Evolutionary conservation across 2,797 vertebrate genomes (phyloP).

Genomic region (Erpetoichthys calabaricus): DNA sequence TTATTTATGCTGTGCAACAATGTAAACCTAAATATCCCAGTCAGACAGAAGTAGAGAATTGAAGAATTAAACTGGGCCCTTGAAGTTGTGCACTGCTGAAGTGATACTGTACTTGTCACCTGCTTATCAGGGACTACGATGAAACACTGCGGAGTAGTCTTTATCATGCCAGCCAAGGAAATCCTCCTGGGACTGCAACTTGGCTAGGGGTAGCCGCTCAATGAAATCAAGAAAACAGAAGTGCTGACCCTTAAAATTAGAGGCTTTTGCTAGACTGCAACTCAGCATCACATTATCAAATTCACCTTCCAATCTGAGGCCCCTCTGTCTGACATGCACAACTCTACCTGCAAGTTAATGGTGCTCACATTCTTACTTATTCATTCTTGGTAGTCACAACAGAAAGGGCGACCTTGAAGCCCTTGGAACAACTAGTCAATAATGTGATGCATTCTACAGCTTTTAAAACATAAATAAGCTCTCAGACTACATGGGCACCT

Average conservation of each 20-base stretch:
- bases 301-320: conserved; percentile 31
- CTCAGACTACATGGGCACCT: too few species aligned
- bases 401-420: too few species aligned
- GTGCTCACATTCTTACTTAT: conserved; percentile 24
- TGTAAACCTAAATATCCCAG: too few species aligned
- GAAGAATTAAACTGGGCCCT: too few species aligned
- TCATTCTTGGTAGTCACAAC: background rate
- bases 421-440: too few species aligned
- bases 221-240: conserved; percentile 32
- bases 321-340: conserved; percentile 23
- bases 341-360: conserved; percentile 24
- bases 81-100: conserved; percentile 17
- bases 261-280: conserved; percentile 27
- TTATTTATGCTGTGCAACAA: too few species aligned
- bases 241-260: conserved; percentile 32
- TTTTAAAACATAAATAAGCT: too few species aligned
- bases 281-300: conserved; percentile 40
- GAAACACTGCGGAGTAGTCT: conserved; percentile 24
- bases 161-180: conserved; percentile 24
- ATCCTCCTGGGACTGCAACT: conserved; percentile 28
- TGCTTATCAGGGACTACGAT: conserved; percentile 21
- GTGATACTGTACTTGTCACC: conserved; percentile 25
- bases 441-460: too few species aligned
- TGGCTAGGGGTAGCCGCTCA: conserved; percentile 38
- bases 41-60: too few species aligned